These are phyloP conservation scores for Drosophila burlai DNA, from an alignment of 1,140 invertebrate species.

Conservation along the genomic window DNA sequence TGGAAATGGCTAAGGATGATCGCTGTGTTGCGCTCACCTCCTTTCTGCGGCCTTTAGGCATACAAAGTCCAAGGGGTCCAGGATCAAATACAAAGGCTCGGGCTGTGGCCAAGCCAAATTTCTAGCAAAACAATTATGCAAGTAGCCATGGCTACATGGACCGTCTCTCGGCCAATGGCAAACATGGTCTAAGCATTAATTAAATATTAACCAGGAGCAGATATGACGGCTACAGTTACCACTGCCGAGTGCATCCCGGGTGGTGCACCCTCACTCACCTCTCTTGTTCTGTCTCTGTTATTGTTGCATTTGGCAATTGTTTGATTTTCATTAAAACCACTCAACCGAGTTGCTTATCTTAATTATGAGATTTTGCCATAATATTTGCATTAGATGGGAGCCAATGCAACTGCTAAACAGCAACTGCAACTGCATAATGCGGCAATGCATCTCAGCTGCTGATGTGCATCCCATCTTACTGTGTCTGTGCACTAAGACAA, in stretches of 20 bases:
- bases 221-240: slow-evolving; percentile 1
- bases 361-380: slow-evolving; percentile 79
- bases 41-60: not conserved
- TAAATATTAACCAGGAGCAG: slow-evolving; percentile 54
- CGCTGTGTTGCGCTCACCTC: not conserved
- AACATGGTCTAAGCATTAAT: slow-evolving; percentile 45
- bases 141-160: slow-evolving; percentile 8
- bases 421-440: slow-evolving; percentile 51
- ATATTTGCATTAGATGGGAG: slow-evolving; percentile 67
- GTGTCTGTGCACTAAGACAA: not conserved
- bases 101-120: slow-evolving; percentile 4
- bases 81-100: not conserved
- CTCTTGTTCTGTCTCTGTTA: slow-evolving; percentile 30
- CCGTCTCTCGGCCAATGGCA: slow-evolving; percentile 2
- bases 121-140: slow-evolving; percentile 38
- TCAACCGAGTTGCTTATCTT: slow-evolving; percentile 71
- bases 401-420: slow-evolving; percentile 45
- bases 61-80: not conserved
- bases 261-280: not conserved
- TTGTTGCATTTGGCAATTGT: slow-evolving; percentile 53
- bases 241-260: slow-evolving; percentile 4
- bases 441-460: slow-evolving; percentile 21
- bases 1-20: not conserved
- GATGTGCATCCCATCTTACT: not conserved
- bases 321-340: slow-evolving; percentile 81